These are phyloP conservation scores for Sebastes trivittatus DNA, from an alignment of 2,797 vertebrate species.

Conservation along the genomic window DNA sequence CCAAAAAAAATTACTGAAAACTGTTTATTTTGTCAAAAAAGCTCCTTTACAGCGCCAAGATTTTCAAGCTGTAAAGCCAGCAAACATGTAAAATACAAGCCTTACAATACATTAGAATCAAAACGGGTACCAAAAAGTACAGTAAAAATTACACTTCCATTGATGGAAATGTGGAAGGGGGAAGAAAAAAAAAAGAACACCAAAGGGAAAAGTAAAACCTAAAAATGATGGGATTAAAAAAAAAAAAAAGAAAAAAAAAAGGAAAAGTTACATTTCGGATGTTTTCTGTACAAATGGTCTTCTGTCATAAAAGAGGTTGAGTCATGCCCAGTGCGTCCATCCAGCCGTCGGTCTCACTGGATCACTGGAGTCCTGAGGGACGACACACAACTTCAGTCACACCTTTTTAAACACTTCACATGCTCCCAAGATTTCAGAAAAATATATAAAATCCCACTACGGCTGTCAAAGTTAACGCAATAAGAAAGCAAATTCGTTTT, in stretches of 20 bases:
- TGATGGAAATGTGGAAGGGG: slow-evolving; percentile 96
- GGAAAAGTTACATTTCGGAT: slow-evolving; percentile 93
- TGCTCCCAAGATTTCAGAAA: not conserved
- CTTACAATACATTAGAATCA: slow-evolving; percentile 99
- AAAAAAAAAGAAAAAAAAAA: slow-evolving; percentile 83
- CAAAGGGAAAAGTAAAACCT: slow-evolving; percentile 63
- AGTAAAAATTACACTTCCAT: slow-evolving; percentile 99
- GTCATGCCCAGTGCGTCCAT: slow-evolving; percentile 69
- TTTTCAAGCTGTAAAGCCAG: slow-evolving; percentile 92
- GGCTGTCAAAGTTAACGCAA: too few relatives aligned
- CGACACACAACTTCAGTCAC: not conserved
- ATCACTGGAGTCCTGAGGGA: slow-evolving; percentile 71
- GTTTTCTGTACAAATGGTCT: slow-evolving; percentile 96
- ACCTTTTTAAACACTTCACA: not conserved
- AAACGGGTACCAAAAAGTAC: slow-evolving; percentile 99
- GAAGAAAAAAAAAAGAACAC: slow-evolving; percentile 86
- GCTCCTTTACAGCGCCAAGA: slow-evolving; percentile 93
- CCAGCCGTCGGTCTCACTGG: slow-evolving; percentile 53
- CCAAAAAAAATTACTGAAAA: slow-evolving; percentile 76
- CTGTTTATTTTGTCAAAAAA: slow-evolving; percentile 92
- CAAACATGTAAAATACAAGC: slow-evolving; percentile 99
- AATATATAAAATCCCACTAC: too few relatives aligned
- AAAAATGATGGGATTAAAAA: slow-evolving; percentile 55
- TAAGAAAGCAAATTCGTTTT: too few relatives aligned
- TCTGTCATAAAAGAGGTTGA: slow-evolving; percentile 81